Evolutionary conservation across 1,140 invertebrate species (phyloP), one percentile per base, ranked within the genome.

Genomic region (Polyergus mexicanus): DNA sequence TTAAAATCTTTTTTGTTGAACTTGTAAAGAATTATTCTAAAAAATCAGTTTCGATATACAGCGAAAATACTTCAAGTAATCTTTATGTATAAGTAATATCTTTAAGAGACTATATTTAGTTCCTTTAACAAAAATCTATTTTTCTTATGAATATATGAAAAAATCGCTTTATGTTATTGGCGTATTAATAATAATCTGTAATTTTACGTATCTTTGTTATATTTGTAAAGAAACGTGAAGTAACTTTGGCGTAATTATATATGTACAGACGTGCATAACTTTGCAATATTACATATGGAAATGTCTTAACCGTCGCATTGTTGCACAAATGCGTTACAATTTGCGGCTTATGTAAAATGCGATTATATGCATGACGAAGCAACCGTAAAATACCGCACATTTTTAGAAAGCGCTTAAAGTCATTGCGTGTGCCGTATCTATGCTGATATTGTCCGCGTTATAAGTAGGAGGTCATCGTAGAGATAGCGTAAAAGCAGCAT

Each of bases 361-460:
- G 74, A 83, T 74, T 62, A 44, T 63, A 84, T 74, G 69, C 80
- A 84, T 84, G 80, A 84, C 56, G 62, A 77, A 41, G 81, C 72
- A 65, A 41, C 38, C 35, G 25, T 54, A 63, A 76, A 75, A 65
- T 41, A 77, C 44, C 22, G 41, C 19, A 44, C 19, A 60, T 32
- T 81, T 22, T 72, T 83, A 83, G 78, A 83, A 84, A 77, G 81
- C 81, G 62, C 81, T 84, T 77, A 84, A 84, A 84, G 62, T 72
- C 22, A 72, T 71, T 41, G 65, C 32, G 44, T 22, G 62, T 32
- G 25, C 77, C 54, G 54, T 84, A 84, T 76, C 44, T 54, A 77
- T 32, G 47, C 22, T 44, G 60, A 65, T 77, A 84, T 76, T 84
- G 41, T 19, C 38, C 32, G 65, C 44, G 38, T 84, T 62, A 51